phyloP scores from a whole-genome alignment of 2,113 vertebrate species.

The Speoplatyrhinus poulsoni region DNA sequence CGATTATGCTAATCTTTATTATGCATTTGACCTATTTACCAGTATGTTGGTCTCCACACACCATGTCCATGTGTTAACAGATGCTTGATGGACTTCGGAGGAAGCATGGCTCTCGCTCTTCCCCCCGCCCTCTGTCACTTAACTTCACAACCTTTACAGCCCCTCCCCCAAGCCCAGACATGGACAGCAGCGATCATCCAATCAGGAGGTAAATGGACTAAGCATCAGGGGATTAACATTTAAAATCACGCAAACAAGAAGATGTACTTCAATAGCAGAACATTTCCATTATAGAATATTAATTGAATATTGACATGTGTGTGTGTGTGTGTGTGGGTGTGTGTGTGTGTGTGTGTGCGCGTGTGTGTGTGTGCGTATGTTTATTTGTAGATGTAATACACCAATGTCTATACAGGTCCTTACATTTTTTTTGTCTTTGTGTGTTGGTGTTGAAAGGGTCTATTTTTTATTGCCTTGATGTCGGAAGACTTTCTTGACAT shows the following conservation, averaged over 20 bases:
- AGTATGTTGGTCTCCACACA: no score
- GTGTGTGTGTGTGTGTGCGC: constrained; percentile 5
- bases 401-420: not conserved
- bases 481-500: constrained; percentile 34
- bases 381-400: not conserved
- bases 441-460: constrained; percentile 26
- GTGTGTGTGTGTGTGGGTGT: constrained; percentile 10
- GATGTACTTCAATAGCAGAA: constrained; percentile 36
- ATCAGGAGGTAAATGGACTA: constrained; percentile 69
- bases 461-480: constrained; percentile 44
- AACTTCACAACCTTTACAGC: constrained; percentile 77
- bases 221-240: constrained; percentile 46
- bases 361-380: constrained; percentile 16
- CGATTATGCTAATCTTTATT: not conserved
- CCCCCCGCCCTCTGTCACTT: constrained; percentile 72
- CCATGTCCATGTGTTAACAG: constrained; percentile 42
- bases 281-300: constrained; percentile 27
- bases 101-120: constrained; percentile 69
- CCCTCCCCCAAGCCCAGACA: constrained; percentile 72
- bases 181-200: constrained; percentile 75
- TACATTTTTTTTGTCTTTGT: constrained; percentile 19
- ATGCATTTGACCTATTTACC: no score
- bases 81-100: constrained; percentile 77
- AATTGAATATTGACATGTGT: constrained; percentile 38
- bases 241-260: constrained; percentile 36